These are phyloP conservation scores for Ichneumoninae sp. DNA, from an alignment of 2,888 invertebrate genomes.

Conservation along the genomic window DNA sequence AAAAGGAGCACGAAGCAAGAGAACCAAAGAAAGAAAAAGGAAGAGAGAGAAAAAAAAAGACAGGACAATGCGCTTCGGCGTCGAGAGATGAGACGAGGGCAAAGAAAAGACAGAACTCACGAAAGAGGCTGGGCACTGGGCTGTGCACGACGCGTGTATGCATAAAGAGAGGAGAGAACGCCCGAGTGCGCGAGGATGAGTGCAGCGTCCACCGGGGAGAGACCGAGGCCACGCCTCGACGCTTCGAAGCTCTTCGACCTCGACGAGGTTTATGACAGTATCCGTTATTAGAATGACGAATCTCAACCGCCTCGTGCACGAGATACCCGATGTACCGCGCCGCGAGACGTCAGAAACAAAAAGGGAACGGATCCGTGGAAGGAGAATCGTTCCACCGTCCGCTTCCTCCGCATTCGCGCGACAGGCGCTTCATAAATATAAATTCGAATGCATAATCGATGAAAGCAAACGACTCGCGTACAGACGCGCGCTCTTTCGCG, in stretches of 20 bases:
- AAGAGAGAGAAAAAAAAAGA: conserved; percentile 4
- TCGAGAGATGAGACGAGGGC: conserved; percentile 36
- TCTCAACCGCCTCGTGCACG: conserved; percentile 58
- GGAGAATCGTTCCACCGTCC: conserved; percentile 31
- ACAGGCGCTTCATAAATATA: conserved; percentile 79
- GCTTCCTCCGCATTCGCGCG: conserved; percentile 57
- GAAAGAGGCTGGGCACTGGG: conserved; percentile 59
- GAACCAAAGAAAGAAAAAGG: neutral
- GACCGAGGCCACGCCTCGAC: conserved; percentile 62
- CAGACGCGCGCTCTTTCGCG: conserved; percentile 28
- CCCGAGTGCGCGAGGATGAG: conserved; percentile 33
- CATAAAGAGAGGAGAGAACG: conserved; percentile 47
- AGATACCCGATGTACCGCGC: neutral
- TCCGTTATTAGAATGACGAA: conserved; percentile 77
- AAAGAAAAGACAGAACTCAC: conserved; percentile 32
- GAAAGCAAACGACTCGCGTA: conserved; percentile 74
- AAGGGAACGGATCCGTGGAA: conserved; percentile 8
- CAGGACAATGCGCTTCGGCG: conserved; percentile 46
- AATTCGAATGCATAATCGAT: conserved; percentile 82
- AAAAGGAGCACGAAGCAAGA: conserved; percentile 14
- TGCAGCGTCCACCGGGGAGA: conserved; percentile 52
- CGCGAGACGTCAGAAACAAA: neutral
- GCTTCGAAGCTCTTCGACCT: conserved; percentile 69
- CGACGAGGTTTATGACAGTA: conserved; percentile 73
- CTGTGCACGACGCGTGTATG: conserved; percentile 35